Percentiles rank a stretch among this genome's conserved stretches.
Conservation (phyloP, 2,888 invertebrate genomes). For the Nomada lathburiana region DNA sequence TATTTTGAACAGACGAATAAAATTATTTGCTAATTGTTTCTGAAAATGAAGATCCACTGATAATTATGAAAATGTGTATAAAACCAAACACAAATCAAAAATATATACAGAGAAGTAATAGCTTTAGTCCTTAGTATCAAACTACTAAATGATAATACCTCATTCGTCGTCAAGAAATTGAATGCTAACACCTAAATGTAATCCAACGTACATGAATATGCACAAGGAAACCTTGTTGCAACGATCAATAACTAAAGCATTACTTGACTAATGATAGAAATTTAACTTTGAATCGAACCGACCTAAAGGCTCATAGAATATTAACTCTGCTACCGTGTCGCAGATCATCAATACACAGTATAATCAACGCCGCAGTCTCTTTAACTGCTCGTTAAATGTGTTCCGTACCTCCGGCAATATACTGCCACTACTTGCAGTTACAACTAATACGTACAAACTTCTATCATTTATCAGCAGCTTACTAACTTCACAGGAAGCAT, state of each 20-base stretch:
- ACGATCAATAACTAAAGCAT: background rate
- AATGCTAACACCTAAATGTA: too few species aligned
- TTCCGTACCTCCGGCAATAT: background rate
- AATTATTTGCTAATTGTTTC: too few species aligned
- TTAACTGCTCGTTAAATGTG: background rate
- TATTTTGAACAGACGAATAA: too few species aligned
- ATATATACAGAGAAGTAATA: background rate
- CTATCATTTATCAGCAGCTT: background rate
- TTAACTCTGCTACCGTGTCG: background rate
- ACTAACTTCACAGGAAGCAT: background rate
- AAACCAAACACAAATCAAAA: background rate
- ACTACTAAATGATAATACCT: too few species aligned
- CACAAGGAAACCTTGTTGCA: background rate
- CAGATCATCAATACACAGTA: background rate
- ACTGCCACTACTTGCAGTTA: background rate
- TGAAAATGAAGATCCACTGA: too few species aligned
- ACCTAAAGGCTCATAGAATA: background rate
- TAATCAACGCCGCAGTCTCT: too few species aligned
- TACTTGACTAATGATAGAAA: background rate
- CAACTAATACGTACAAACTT: background rate
- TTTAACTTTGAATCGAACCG: background rate
- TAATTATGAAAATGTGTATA: too few species aligned
- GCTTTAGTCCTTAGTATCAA: background rate
- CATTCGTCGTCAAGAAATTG: too few species aligned
- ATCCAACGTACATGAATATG: background rate